Evolutionary conservation across 2,797 vertebrate species (phyloP).

Genomic region (Enteromius unitaeniatus): DNA sequence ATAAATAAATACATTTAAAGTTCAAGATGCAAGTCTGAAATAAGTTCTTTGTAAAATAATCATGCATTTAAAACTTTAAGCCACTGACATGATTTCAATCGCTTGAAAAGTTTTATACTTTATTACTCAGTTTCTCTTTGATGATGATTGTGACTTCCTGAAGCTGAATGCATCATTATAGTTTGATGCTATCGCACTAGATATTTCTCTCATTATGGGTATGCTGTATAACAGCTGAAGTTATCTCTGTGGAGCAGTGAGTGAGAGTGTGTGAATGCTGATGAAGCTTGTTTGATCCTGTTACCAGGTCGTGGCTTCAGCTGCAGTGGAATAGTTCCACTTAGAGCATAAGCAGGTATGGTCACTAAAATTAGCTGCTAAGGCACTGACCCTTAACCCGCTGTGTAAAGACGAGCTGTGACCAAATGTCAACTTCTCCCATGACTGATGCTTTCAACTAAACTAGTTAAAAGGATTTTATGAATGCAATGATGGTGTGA

Average conservation of each 20-base stretch:
- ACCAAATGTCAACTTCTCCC: conserved; percentile 61
- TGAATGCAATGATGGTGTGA: not conserved
- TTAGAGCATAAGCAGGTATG: conserved; percentile 74
- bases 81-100: not conserved
- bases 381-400: conserved; percentile 74
- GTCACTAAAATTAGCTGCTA: conserved; percentile 77
- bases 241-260: not conserved
- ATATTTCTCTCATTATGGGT: not conserved
- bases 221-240: not conserved
- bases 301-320: conserved; percentile 78
- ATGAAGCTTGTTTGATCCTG: conserved; percentile 70
- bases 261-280: conserved; percentile 32
- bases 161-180: not conserved
- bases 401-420: conserved; percentile 38
- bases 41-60: not conserved
- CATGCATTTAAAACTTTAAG: not conserved
- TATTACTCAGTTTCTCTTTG: not conserved
- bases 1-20: too few species aligned
- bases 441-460: conserved; percentile 22
- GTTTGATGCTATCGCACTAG: not conserved
- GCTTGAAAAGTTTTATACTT: not conserved
- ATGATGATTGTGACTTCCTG: not conserved
- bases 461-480: not conserved
- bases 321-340: conserved; percentile 74
- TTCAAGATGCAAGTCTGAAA: not conserved